Conservation (phyloP, 1,140 invertebrate genomes). For the Pomacea maculata region DNA sequence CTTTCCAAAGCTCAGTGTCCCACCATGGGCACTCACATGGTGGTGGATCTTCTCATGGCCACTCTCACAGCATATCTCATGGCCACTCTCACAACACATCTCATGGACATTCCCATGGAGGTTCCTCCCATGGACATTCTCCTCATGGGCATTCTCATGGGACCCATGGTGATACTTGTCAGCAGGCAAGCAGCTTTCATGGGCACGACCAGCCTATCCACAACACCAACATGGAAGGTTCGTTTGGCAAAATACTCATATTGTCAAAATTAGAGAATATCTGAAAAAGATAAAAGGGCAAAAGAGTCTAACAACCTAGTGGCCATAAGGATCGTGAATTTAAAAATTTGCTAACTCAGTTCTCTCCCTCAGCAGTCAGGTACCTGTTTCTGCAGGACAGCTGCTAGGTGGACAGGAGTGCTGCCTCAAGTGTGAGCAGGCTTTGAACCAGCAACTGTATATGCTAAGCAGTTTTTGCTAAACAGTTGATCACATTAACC, state of each 20-base stretch:
- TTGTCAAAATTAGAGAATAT: neutral
- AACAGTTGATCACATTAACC: too few relatives aligned
- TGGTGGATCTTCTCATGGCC: slow-evolving; percentile 65
- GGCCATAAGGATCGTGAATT: too few relatives aligned
- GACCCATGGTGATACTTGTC: slow-evolving; percentile 1
- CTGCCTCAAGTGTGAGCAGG: too few relatives aligned
- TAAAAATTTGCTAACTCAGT: too few relatives aligned
- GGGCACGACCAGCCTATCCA: slow-evolving; percentile 56
- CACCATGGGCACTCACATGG: slow-evolving; percentile 55
- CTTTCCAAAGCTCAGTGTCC: slow-evolving; percentile 84
- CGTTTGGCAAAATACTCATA: slow-evolving; percentile 48
- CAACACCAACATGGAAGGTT: slow-evolving; percentile 74
- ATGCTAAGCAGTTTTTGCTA: too few relatives aligned
- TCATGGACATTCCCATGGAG: slow-evolving; percentile 65
- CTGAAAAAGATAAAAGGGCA: too few relatives aligned
- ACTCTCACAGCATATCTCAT: slow-evolving; percentile 41
- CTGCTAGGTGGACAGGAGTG: too few relatives aligned
- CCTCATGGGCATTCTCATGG: slow-evolving; percentile 15
- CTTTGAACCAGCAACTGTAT: too few relatives aligned
- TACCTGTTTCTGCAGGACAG: too few relatives aligned
- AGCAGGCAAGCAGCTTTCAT: slow-evolving; percentile 22
- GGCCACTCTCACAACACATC: slow-evolving; percentile 45
- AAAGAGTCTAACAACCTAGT: too few relatives aligned
- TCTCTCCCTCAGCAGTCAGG: too few relatives aligned
- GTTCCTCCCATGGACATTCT: slow-evolving; percentile 28